phyloP scores from a whole-genome alignment of 1,140 invertebrate species.

The Drosophila neocordata region DNA sequence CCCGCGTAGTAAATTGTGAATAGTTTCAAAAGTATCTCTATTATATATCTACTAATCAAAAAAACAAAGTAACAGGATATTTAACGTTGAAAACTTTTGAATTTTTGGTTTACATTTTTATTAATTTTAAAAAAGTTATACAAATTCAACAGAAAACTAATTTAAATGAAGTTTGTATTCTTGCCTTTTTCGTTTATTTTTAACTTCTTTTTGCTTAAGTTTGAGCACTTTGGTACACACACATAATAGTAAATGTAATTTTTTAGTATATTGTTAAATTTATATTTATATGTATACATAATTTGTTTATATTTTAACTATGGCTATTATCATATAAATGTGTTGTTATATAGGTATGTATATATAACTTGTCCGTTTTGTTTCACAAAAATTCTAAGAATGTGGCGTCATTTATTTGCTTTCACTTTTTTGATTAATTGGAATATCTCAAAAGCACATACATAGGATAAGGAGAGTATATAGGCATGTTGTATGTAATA shows the following conservation, averaged over 20 bases:
- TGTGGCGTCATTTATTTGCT: conserved; percentile 42
- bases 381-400: conserved; percentile 51
- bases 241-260: conserved; percentile 60
- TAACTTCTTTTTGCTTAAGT: conserved; percentile 41
- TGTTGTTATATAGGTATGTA: conserved; percentile 42
- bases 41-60: not conserved
- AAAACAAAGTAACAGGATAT: not conserved
- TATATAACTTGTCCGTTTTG: conserved; percentile 37
- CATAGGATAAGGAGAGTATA: conserved; percentile 35
- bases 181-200: conserved; percentile 4
- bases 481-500: conserved; percentile 37
- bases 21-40: not conserved
- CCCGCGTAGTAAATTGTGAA: too few relatives aligned
- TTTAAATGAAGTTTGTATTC: conserved; percentile 45
- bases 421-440: conserved; percentile 44
- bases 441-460: conserved; percentile 54
- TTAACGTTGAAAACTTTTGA: not conserved
- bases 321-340: conserved; percentile 47
- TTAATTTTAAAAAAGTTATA: conserved; percentile 64
- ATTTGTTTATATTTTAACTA: conserved; percentile 50
- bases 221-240: conserved; percentile 74
- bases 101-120: conserved; percentile 40
- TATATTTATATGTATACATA: conserved; percentile 17
- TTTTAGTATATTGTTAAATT: conserved; percentile 54
- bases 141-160: conserved; percentile 72